phyloP scores from a whole-genome alignment of 2,888 invertebrate species.

The Amblyjoppa proteus region DNA sequence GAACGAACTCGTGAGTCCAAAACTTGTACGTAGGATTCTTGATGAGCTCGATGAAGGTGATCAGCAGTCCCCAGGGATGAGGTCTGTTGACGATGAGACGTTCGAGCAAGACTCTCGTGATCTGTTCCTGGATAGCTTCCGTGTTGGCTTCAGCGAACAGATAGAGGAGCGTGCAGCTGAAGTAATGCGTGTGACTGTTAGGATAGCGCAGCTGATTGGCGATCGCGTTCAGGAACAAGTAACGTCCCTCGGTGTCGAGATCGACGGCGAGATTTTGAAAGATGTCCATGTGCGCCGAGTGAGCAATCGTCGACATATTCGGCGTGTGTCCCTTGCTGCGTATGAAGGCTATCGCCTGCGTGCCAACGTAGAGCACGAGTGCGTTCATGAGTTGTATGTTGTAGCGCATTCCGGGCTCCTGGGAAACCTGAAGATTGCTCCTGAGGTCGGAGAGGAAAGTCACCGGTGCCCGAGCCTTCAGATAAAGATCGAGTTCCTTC shows the following conservation, averaged over 20 bases:
- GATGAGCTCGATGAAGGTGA: constrained; percentile 99
- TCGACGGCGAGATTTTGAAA: constrained; percentile 99
- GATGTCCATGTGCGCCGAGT: constrained; percentile 99
- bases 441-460: constrained; percentile 97
- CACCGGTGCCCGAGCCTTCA: constrained; percentile 97
- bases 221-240: constrained; percentile 98
- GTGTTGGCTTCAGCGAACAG: constrained; percentile 99
- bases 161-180: constrained; percentile 98
- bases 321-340: constrained; percentile 96
- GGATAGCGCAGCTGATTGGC: constrained; percentile 99
- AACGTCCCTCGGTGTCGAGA: constrained; percentile 98
- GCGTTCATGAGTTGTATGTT: constrained; percentile 99
- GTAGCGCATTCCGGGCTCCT: constrained; percentile 96
- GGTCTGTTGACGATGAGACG: constrained; percentile 99
- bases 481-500: constrained; percentile 98
- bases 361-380: constrained; percentile 98
- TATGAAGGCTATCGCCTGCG: constrained; percentile 97
- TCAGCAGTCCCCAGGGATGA: constrained; percentile 99
- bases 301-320: constrained; percentile 98
- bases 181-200: constrained; percentile 99
- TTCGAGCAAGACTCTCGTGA: constrained; percentile 97
- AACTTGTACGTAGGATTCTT: constrained; percentile 99
- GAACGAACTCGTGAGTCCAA: constrained; percentile 99
- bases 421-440: constrained; percentile 94
- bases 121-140: constrained; percentile 99